phyloP scores from a whole-genome alignment of 2,888 invertebrate species.

The Ormyrus pomaceus region DNA sequence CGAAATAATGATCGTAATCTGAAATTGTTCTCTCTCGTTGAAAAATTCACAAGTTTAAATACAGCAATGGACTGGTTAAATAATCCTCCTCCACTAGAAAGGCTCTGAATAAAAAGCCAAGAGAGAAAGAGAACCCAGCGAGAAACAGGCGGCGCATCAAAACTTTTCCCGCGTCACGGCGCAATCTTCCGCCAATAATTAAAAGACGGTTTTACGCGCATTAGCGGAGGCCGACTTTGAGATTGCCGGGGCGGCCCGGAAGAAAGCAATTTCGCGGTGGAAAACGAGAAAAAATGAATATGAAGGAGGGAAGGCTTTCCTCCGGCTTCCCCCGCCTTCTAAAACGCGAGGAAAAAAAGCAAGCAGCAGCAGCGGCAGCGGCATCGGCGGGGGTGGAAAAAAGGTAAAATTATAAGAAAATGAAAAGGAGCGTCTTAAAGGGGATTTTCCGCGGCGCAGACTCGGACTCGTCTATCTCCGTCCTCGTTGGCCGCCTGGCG shows the following conservation, averaged over 20 bases:
- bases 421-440: conserved; percentile 35
- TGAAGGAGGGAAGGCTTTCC: conserved; percentile 45
- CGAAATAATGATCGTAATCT: too few species aligned
- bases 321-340: neutral
- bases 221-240: conserved; percentile 9
- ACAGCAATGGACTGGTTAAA: too few species aligned
- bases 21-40: too few species aligned
- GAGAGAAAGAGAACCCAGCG: neutral
- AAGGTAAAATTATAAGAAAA: conserved; percentile 29
- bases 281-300: conserved; percentile 54
- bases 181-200: conserved; percentile 37
- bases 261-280: conserved; percentile 49
- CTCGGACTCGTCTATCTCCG: conserved; percentile 55
- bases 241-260: conserved; percentile 12
- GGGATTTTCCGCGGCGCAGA: conserved; percentile 46
- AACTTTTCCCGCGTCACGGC: neutral
- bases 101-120: neutral
- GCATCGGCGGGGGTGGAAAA: neutral
- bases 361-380: neutral
- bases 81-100: neutral
- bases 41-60: too few species aligned
- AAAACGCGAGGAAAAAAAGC: conserved; percentile 12
- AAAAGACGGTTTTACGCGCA: conserved; percentile 48
- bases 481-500: conserved; percentile 68
- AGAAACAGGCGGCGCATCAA: neutral